These are phyloP conservation scores for Orthosia incerta DNA, from an alignment of 2,888 invertebrate genomes.

Conservation along the genomic window DNA sequence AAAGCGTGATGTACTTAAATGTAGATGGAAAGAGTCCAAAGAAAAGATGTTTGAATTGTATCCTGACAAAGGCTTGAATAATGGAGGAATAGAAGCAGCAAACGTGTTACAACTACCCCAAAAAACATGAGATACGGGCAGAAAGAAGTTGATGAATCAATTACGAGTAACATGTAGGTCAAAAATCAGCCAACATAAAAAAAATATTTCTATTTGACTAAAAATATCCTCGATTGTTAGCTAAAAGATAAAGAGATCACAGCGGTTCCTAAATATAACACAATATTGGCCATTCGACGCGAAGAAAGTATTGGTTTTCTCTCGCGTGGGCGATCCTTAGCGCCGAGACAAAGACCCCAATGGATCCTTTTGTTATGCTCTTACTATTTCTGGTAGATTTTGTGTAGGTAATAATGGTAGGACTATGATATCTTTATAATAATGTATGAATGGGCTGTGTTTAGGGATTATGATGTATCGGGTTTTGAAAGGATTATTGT, in stretches of 20 bases:
- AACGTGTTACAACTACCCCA: too few relatives aligned
- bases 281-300: slow-evolving; percentile 61
- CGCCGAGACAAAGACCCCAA: slow-evolving; percentile 44
- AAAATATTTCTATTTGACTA: slow-evolving; percentile 13
- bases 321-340: slow-evolving; percentile 35
- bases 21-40: too few relatives aligned
- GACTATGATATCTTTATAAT: slow-evolving; percentile 24
- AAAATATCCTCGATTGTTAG: slow-evolving; percentile 44
- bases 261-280: slow-evolving; percentile 57
- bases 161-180: background rate
- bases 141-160: background rate
- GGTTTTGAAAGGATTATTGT: background rate
- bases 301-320: slow-evolving; percentile 61
- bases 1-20: too few relatives aligned
- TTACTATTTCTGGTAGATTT: slow-evolving; percentile 29
- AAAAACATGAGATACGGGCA: too few relatives aligned
- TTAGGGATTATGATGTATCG: slow-evolving; percentile 20
- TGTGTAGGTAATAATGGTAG: slow-evolving; percentile 16
- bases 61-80: too few relatives aligned
- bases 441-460: background rate
- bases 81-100: too few relatives aligned
- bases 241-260: slow-evolving; percentile 57
- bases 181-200: background rate
- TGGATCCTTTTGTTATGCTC: slow-evolving; percentile 38
- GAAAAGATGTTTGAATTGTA: too few relatives aligned